Conservation (phyloP, 2,888 invertebrate species). For the Hypena proboscidalis region DNA sequence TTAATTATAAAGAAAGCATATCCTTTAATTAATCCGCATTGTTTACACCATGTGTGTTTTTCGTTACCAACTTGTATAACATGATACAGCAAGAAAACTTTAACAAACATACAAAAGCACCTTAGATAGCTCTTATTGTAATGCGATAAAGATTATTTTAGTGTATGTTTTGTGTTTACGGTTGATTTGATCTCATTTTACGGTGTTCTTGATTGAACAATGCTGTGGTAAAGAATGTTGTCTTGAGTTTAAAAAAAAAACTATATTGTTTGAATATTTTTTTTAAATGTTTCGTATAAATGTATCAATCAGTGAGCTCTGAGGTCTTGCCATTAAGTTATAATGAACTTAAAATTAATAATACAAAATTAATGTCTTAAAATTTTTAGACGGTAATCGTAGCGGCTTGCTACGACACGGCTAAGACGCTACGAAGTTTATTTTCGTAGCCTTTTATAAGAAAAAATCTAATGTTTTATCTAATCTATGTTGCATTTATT, state of each 20-base stretch:
- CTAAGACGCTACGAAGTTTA: too few species aligned
- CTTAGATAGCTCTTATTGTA: neutral
- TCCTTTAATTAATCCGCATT: constrained; percentile 42
- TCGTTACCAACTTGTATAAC: constrained; percentile 53
- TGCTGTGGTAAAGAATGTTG: constrained; percentile 67
- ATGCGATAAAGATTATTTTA: constrained; percentile 9
- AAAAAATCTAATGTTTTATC: too few species aligned
- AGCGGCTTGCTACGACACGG: too few species aligned
- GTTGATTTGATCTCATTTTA: constrained; percentile 57
- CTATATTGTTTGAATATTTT: too few species aligned
- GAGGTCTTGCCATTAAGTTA: too few species aligned
- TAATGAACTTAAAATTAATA: too few species aligned
- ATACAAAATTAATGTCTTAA: too few species aligned
- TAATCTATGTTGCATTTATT: too few species aligned
- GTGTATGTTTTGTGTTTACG: constrained; percentile 27
- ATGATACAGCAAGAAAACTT: constrained; percentile 57
- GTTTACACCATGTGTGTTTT: constrained; percentile 44
- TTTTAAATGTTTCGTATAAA: too few species aligned
- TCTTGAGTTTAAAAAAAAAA: constrained; percentile 44
- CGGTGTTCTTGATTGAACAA: constrained; percentile 72
- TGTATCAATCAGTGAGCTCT: too few species aligned
- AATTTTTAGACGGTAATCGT: too few species aligned
- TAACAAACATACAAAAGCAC: constrained; percentile 11
- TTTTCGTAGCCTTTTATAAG: too few species aligned
- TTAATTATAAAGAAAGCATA: constrained; percentile 38